A percentile compares a stretch with the other conserved stretches of the same genome.
These are phyloP conservation scores for Phocoena sinus DNA, from an alignment of 2,113 vertebrate genomes.

Conservation along the genomic window DNA sequence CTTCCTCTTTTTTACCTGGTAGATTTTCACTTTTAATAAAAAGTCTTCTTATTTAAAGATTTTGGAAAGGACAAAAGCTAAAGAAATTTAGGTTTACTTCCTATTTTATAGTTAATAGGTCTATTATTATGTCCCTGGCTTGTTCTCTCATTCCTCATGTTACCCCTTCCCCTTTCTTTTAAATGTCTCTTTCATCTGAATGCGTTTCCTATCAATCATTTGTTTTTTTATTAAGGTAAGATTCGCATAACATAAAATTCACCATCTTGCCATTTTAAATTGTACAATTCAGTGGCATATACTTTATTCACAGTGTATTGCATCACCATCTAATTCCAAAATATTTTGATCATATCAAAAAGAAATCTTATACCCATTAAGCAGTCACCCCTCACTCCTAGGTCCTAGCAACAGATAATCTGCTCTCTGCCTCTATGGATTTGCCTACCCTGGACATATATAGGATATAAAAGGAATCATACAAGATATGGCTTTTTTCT, in stretches of 20 bases:
- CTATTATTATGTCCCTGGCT: not conserved
- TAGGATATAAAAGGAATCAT: not conserved
- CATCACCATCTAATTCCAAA: not conserved
- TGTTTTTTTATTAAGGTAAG: not conserved
- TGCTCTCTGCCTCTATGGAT: not conserved
- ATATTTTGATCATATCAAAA: not conserved
- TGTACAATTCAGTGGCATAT: not conserved
- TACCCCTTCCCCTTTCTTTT: not conserved
- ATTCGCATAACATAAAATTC: not conserved
- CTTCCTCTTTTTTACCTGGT: not conserved
- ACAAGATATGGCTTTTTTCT: not conserved
- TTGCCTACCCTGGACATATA: not conserved
- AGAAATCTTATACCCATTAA: not conserved
- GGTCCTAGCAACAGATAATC: not conserved
- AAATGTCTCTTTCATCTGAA: not conserved
- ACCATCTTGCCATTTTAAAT: not conserved
- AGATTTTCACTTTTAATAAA: conserved; percentile 52
- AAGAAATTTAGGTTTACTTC: not conserved
- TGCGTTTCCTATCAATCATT: not conserved
- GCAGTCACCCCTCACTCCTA: not conserved
- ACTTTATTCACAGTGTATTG: not conserved
- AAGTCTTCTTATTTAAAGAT: conserved; percentile 17
- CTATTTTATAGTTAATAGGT: not conserved
- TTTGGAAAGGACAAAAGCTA: not conserved
- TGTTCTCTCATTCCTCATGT: not conserved